Base-by-base conservation (phyloP, 2,888 invertebrate genomes). In the Drosophila atripex region DNA sequence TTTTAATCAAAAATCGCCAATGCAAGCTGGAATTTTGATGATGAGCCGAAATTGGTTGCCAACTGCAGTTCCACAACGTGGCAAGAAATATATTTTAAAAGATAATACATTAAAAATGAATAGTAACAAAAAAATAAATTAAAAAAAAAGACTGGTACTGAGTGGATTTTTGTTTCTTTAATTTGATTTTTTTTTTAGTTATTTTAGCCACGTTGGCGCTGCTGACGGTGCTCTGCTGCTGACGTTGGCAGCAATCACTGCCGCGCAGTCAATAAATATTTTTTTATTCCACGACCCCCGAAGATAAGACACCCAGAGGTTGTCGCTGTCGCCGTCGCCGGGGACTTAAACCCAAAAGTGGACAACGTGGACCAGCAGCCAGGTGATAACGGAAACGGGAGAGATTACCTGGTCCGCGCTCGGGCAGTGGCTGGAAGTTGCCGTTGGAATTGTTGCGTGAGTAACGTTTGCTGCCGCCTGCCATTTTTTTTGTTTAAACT, bases 321-420 rank as follows among this genome's bases (percentile, higher is more conserved):
- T 9, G 38, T 30, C 21, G 45, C 30, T 9, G 38, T 30, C 21
- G 45, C 30, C 41, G 69, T 28, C 28, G 39, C 11, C 38, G 9
- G 39, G 39, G 39, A 23, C 47, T 55, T 76, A 79, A 74, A 59
- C 64, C 71, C 21, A 23, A 58, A 51, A 59, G 64, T 65, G 61
- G 77, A 65, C 66, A 66, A 69, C 69, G 69, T 69, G 69, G 69
- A 68, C 49, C 53, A 63, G 14, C 11, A 41, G 41, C 38, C 30
- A 41, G 39, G 39, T 58, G 71, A 71, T 71, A 71, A 71, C 8
- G 32, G 8, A 41, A 25, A 11, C 12, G 30, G 7, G 14, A 7
- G 21, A 41, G 23, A 63, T 91, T 91, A 92, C 92, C 92, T 92
- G 92, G 91, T 73, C 92, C 92, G 86, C 92, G 89, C 82, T 92